Percentiles rank a stretch among this genome's conserved stretches.
These are phyloP conservation scores for Dryococelus australis DNA, from an alignment of 2,888 invertebrate genomes.

Conservation along the genomic window DNA sequence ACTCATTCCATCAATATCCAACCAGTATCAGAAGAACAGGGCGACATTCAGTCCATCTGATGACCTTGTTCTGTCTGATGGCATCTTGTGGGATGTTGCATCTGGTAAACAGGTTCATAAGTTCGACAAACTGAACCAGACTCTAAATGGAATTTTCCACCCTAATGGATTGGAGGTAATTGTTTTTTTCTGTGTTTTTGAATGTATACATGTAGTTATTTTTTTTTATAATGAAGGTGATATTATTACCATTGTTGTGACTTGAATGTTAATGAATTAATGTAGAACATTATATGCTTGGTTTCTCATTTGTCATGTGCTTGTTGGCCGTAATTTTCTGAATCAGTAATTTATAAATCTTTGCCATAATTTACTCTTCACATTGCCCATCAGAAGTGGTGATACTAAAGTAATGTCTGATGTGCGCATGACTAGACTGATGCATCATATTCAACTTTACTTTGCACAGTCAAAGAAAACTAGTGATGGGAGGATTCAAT, in stretches of 20 bases:
- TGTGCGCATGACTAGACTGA: too few species aligned
- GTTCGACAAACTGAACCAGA: slow-evolving; percentile 96
- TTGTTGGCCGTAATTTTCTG: too few species aligned
- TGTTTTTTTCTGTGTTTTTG: slow-evolving; percentile 22
- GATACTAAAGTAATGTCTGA: too few species aligned
- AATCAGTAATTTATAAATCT: too few species aligned
- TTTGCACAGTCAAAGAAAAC: too few species aligned
- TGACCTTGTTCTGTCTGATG: slow-evolving; percentile 93
- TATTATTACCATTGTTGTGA: neutral
- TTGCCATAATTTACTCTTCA: too few species aligned
- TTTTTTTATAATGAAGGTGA: neutral
- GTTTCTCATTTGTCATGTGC: too few species aligned
- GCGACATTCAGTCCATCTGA: slow-evolving; percentile 95
- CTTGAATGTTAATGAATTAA: too few species aligned
- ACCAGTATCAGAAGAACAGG: slow-evolving; percentile 91
- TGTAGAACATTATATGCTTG: too few species aligned
- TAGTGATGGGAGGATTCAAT: too few species aligned
- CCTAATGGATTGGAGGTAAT: slow-evolving; percentile 90
- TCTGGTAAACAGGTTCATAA: slow-evolving; percentile 91
- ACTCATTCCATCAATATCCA: slow-evolving; percentile 82
- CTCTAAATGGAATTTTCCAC: slow-evolving; percentile 94
- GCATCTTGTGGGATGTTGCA: slow-evolving; percentile 93
- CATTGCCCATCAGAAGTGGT: too few species aligned
- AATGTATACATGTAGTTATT: slow-evolving; percentile 5
- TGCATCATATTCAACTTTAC: too few species aligned